Evolutionary conservation across 2,113 vertebrate species (phyloP).

Genomic region (Pelecanus crispus): DNA sequence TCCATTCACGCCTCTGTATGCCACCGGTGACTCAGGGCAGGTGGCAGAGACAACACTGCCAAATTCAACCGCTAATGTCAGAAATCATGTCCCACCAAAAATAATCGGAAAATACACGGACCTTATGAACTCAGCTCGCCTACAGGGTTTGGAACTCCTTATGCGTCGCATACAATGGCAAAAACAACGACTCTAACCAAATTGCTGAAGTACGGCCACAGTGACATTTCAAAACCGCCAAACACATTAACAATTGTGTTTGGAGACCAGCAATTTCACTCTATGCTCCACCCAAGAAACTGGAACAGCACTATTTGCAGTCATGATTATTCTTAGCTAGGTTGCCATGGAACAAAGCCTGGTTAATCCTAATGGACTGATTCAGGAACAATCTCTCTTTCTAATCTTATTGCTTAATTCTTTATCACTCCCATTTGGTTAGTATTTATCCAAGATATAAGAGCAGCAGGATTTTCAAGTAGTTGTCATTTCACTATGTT

Average conservation of each 20-base stretch:
- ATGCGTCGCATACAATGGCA: background rate
- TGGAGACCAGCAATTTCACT: background rate
- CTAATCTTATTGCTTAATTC: conserved; percentile 57
- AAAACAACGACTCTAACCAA: background rate
- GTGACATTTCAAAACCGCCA: background rate
- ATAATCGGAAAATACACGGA: background rate
- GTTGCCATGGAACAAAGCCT: conserved; percentile 69
- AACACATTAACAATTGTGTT: background rate
- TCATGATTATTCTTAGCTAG: conserved; percentile 61
- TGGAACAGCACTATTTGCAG: conserved; percentile 43
- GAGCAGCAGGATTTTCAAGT: background rate
- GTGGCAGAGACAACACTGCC: background rate
- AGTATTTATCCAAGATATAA: background rate
- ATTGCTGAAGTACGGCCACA: background rate
- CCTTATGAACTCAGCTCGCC: background rate
- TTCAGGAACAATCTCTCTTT: conserved; percentile 50
- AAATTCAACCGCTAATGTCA: background rate
- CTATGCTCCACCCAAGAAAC: conserved; percentile 26
- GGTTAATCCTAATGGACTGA: conserved; percentile 55
- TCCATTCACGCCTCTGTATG: background rate
- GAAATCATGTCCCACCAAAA: background rate
- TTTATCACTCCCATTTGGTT: background rate
- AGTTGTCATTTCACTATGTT: background rate
- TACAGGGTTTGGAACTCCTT: background rate
- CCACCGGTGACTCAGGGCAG: background rate